A percentile compares a stretch with the other conserved stretches of the same genome.
These are phyloP conservation scores for Pangasius mekongensis DNA, from an alignment of 2,797 vertebrate species.

Conservation along the genomic window DNA sequence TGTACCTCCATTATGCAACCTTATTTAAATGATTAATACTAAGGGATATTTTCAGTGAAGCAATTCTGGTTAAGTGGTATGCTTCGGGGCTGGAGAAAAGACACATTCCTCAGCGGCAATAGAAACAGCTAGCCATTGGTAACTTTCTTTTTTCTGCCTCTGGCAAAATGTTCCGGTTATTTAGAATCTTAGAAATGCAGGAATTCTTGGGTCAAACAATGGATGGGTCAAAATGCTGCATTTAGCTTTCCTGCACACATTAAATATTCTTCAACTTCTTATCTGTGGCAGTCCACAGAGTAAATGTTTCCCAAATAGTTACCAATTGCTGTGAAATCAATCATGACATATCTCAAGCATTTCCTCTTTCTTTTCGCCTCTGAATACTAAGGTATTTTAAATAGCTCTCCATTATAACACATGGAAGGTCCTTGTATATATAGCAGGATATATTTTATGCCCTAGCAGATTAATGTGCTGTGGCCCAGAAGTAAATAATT, in stretches of 20 bases:
- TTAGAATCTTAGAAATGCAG: slow-evolving; percentile 19
- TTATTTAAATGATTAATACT: slow-evolving; percentile 54
- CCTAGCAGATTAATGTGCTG: not conserved
- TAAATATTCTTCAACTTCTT: not conserved
- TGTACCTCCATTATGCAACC: slow-evolving; percentile 47
- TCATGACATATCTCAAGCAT: not conserved
- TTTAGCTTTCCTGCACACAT: not conserved
- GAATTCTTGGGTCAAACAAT: not conserved
- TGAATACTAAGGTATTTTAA: not conserved
- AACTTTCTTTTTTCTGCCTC: not conserved
- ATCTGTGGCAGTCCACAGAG: not conserved
- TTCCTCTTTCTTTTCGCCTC: not conserved
- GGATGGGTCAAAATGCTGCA: not conserved
- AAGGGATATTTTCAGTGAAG: slow-evolving; percentile 47
- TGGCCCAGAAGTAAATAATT: not conserved
- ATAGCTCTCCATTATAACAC: not conserved
- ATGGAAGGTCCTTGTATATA: not conserved
- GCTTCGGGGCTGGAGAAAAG: slow-evolving; percentile 27
- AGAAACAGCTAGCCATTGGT: slow-evolving; percentile 35
- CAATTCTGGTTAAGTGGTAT: slow-evolving; percentile 48
- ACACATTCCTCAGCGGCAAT: slow-evolving; percentile 37
- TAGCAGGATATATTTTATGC: not conserved
- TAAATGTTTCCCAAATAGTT: not conserved
- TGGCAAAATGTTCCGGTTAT: slow-evolving; percentile 3
- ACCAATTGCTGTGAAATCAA: not conserved